Base-by-base conservation (phyloP, 2,797 vertebrate species). In the Distichodus sexfasciatus region DNA sequence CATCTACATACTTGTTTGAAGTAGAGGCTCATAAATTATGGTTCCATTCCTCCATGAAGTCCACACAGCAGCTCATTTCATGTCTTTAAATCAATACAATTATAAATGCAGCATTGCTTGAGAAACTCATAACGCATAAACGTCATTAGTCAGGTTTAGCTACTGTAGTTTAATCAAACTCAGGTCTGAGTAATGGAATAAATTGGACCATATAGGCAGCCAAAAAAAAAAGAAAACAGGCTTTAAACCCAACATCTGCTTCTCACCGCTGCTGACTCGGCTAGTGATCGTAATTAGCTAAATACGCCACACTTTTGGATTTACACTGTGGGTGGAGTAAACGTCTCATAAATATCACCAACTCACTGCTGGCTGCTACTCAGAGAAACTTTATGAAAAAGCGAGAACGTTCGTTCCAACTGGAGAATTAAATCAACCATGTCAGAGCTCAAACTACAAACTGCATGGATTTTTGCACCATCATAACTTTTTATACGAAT, bases 281-380 rank as follows among this genome's bases (percentile, higher is more conserved):
- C 51, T 71, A 47, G 55, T 71, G 57, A 65, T 31, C 14, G 46
- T 65, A 65, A 65, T 65, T 65, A 71, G 43, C 69, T 55, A 71
- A 71, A 63, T 71, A 33, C 47, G 59, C 61, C 51, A 64, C 19
- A 6, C 14, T 48, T 44, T 41, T n/a, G 46, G 48, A 47, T 57
- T 71, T 48, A 36, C 23, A 24, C 50, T 47, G 59, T 41, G 15
- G 29, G 33, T 29, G 48, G 35, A 66, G 51, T 57, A 55, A 28
- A 43, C 64, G 9, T 46, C 12, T 41, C 24, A 31, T 35, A 28
- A 46, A 62, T 12, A 47, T 43, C 41, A n/a, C 41, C n/a, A 12
- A 19, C 51, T 44, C 51, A 29, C 35, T 15, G 23, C 63, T 53
- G 24, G 26, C 35, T 67, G 57, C 57, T 15, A 54, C 23, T 44